These are phyloP conservation scores for Melanogrammus aeglefinus DNA, from an alignment of 2,797 vertebrate species.

Conservation along the genomic window DNA sequence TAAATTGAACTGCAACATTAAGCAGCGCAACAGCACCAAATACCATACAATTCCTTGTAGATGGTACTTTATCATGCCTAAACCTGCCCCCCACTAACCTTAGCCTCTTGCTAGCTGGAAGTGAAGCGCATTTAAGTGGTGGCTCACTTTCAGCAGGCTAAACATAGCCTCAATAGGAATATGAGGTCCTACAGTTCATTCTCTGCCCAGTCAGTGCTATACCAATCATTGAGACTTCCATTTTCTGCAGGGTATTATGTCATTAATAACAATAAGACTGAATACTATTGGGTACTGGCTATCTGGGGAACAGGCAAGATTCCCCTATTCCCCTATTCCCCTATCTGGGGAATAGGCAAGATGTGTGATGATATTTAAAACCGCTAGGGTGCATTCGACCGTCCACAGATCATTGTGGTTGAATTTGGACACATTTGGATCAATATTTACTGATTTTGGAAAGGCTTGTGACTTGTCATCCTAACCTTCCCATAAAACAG, in stretches of 20 bases:
- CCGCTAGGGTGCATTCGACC: not conserved
- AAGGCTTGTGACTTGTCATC: not conserved
- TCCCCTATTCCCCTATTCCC: no score
- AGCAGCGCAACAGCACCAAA: not conserved
- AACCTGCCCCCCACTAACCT: not conserved
- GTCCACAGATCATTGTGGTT: not conserved
- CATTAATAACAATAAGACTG: not conserved
- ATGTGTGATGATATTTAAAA: not conserved
- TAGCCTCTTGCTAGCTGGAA: not conserved
- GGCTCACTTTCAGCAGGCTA: conserved; percentile 52
- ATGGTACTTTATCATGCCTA: not conserved
- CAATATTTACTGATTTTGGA: not conserved
- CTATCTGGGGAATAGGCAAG: not conserved
- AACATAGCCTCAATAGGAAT: conserved; percentile 50
- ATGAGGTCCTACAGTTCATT: conserved; percentile 4
- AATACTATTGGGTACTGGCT: no score
- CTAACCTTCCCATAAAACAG: not conserved
- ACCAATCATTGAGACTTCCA: conserved; percentile 14
- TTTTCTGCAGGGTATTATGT: conserved; percentile 1
- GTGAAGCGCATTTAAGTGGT: conserved; percentile 22
- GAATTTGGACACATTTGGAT: not conserved
- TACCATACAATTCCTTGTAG: not conserved
- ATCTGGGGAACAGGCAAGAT: no score
- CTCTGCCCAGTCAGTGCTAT: not conserved
- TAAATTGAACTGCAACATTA: no score